Evolutionary conservation across 2,113 vertebrate species (phyloP).

Genomic region (Aix galericulata): DNA sequence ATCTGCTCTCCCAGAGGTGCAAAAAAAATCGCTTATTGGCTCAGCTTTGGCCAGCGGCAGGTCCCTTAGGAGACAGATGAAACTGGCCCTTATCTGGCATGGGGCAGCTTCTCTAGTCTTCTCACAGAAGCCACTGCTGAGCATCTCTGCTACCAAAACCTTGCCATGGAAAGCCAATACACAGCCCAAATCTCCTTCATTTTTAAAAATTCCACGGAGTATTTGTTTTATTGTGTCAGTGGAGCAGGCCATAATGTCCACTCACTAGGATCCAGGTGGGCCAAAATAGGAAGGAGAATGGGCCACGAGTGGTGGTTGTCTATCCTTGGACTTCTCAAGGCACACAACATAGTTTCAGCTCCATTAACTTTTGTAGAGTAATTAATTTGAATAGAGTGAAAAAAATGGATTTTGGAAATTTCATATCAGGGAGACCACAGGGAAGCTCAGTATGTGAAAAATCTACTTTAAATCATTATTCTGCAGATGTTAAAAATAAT

Average conservation of each 20-base stretch:
- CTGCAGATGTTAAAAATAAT: background rate
- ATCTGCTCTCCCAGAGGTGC: no score
- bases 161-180: no score
- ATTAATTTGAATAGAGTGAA: background rate
- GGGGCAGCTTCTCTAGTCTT: no score
- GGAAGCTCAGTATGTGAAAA: background rate
- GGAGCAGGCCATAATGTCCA: background rate
- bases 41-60: no score
- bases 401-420: background rate
- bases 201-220: background rate
- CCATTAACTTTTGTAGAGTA: background rate
- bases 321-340: background rate
- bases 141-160: no score
- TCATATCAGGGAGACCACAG: background rate
- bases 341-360: background rate
- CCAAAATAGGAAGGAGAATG: background rate
- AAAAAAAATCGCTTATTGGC: no score
- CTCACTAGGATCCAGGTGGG: background rate
- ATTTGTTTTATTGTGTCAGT: background rate
- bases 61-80: no score
- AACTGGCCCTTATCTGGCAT: no score
- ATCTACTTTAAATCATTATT: background rate
- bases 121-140: no score
- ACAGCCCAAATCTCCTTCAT: background rate
- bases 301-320: background rate